Base-by-base conservation (phyloP, 2,113 vertebrate species). In the Malurus melanocephalus region DNA sequence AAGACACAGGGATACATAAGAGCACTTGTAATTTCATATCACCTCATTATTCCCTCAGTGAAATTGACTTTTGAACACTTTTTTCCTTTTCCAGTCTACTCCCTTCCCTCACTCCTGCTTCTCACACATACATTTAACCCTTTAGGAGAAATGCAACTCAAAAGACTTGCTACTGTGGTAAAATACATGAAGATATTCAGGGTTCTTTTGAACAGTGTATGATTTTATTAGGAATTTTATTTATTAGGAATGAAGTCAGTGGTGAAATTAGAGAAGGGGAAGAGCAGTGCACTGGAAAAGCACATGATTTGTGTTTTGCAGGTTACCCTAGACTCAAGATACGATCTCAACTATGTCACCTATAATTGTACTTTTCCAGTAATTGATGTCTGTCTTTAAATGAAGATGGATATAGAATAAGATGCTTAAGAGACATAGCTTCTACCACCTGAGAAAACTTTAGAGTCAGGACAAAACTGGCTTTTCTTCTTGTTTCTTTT, bases 81-180 rank as follows among this genome's bases (percentile, higher is more conserved):
- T 8, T 40, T 53, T 72, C 13, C 7, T 15, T 72, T 4, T 10
- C 18, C 4, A 53, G 11, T 2, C 1, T 2, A 10, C 3, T 48
- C 3, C 32, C 7, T 28, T 62, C 15, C 21, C 17, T 28, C 13
- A 28, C 10, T 9, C 6, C 5, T 16, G 5, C 20, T 72, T 69
- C 43, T 82, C 40, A 38, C 1, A 1, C 2, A 21, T 7, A 14
- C 4, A 30, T 68, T 49, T 55, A 73, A 65, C 3, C 8, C 26
- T 48, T 80, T 33, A 7, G 10, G 56, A 92, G 42, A 86, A 88
- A 75, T 17, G 17, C 4, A 71, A 33, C 18, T 49, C 3, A 6
- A 68, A 88, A 80, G 7, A 20, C 9, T 22, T 89, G 6, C 3
- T 75, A 20, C 11, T 62, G 6, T 17, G 17, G 10, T 27, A 49